A percentile compares a stretch with the other conserved stretches of the same genome.
phyloP scores from a whole-genome alignment of 2,888 invertebrate species.

The Erannis defoliaria region DNA sequence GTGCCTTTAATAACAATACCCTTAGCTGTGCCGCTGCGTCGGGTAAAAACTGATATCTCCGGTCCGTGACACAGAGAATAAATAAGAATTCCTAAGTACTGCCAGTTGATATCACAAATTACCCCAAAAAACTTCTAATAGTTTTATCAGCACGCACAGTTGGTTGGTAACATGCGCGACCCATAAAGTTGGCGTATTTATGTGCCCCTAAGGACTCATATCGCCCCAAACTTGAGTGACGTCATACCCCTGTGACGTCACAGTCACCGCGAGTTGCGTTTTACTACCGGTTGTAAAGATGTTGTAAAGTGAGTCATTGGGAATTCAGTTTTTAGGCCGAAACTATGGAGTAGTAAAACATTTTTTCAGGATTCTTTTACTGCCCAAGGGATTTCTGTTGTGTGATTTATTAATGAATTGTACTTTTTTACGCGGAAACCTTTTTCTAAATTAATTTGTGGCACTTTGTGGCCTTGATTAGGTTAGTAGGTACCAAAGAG shows the following conservation, averaged over 20 bases:
- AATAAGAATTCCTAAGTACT: slow-evolving; percentile 27
- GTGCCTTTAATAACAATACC: no score
- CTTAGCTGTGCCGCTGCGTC: no score
- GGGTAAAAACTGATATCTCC: neutral
- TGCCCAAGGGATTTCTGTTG: slow-evolving; percentile 3
- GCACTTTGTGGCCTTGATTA: no score
- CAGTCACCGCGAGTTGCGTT: slow-evolving; percentile 47
- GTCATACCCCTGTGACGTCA: slow-evolving; percentile 53
- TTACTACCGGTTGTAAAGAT: slow-evolving; percentile 53
- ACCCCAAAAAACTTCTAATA: slow-evolving; percentile 37
- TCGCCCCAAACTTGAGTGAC: slow-evolving; percentile 46
- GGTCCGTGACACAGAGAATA: neutral
- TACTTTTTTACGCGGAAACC: neutral
- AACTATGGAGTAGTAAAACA: slow-evolving; percentile 28
- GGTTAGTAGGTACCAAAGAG: no score
- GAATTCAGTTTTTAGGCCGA: slow-evolving; percentile 44
- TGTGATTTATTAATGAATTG: slow-evolving; percentile 12
- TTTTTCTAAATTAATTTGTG: neutral
- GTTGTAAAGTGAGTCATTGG: slow-evolving; percentile 52
- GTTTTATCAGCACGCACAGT: slow-evolving; percentile 46
- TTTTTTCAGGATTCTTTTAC: slow-evolving; percentile 21
- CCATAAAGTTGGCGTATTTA: slow-evolving; percentile 56
- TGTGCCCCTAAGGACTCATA: slow-evolving; percentile 54
- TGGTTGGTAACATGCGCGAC: slow-evolving; percentile 43
- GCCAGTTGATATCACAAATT: slow-evolving; percentile 35